phyloP scores from a whole-genome alignment of 2,888 invertebrate genomes.

The Adelphocoris suturalis region DNA sequence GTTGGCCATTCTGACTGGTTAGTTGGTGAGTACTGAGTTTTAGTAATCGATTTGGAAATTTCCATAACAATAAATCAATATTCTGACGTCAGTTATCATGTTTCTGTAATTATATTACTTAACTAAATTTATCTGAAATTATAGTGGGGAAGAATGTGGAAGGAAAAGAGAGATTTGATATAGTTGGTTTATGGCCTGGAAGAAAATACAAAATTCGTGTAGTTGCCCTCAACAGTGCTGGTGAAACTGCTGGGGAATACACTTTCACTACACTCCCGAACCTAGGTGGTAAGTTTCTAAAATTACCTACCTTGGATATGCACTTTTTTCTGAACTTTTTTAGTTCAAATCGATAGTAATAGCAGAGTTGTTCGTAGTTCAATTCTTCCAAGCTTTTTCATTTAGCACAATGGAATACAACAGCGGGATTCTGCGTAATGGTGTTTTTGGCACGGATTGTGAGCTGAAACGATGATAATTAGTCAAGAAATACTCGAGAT shows the following conservation, averaged over 20 bases:
- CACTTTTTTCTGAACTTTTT: neutral
- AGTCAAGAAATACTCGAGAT: too few species aligned
- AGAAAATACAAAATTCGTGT: constrained; percentile 78
- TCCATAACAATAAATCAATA: neutral
- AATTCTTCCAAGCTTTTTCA: too few species aligned
- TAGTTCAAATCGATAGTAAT: neutral
- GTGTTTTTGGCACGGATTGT: too few species aligned
- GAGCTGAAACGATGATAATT: too few species aligned
- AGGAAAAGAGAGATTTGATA: constrained; percentile 76
- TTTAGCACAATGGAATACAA: too few species aligned
- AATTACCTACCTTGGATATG: neutral
- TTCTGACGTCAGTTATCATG: neutral
- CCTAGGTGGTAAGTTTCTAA: constrained; percentile 71
- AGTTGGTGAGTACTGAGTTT: constrained; percentile 75
- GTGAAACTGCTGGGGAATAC: constrained; percentile 77
- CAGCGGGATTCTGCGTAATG: too few species aligned
- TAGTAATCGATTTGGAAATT: neutral
- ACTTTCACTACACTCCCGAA: constrained; percentile 75
- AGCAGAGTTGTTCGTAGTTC: too few species aligned
- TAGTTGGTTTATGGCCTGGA: constrained; percentile 78
- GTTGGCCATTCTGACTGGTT: constrained; percentile 77
- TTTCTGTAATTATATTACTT: neutral
- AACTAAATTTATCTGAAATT: constrained; percentile 55
- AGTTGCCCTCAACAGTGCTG: constrained; percentile 77
- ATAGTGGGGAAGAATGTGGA: constrained; percentile 76